Base-by-base conservation (phyloP, 2,797 vertebrate species). In the Pipistrellus pipistrellus region DNA sequence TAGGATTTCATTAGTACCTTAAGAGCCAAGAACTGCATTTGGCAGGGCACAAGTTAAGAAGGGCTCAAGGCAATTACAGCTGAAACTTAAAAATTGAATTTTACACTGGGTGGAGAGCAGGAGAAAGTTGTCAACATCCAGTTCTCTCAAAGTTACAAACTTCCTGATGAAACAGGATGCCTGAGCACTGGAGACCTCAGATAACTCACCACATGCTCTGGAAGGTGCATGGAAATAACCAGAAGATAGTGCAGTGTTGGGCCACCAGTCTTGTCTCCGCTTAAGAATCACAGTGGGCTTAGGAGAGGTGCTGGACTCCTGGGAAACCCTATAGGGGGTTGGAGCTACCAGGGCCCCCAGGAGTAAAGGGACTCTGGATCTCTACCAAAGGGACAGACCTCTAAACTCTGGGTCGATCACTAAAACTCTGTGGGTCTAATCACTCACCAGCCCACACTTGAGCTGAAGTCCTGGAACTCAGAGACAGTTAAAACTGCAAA, bases 41-140 rank as follows among this genome's bases (percentile, higher is more conserved):
- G 88, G 85, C 14, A 18, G 48, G 20, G 87, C 68, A 38, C 92
- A 93, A 55, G 48, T 81, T 77, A 77, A 94, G 73, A 87, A 48
- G 51, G 18, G 68, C 86, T 95, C 72, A 41, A 82, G 80, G 80
- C 77, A 90, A 83, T 95, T 62, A 94, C 15, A 90, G 83, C 82
- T 86, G 64, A 91, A 96, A 90, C 81, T 88, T 80, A 78, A 89
- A 95, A 95, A 75, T 17, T 38, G 48, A 80, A 85, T 92, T 96
- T 90, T 84, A 80, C 38, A 38, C 44, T 62, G 78, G 41, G n/a
- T 1, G 0, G 66, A 0, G 41, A 71, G 13, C n/a, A 77, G 44
- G 21, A 27, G 17, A 41, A n/a, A 80, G 66, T 80, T 85, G 91
- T 83, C 81, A 82, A 89, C 71, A 71, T 85, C 48, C 44, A 69